Conservation (phyloP, 2,888 invertebrate genomes). For the Noctua comes region DNA sequence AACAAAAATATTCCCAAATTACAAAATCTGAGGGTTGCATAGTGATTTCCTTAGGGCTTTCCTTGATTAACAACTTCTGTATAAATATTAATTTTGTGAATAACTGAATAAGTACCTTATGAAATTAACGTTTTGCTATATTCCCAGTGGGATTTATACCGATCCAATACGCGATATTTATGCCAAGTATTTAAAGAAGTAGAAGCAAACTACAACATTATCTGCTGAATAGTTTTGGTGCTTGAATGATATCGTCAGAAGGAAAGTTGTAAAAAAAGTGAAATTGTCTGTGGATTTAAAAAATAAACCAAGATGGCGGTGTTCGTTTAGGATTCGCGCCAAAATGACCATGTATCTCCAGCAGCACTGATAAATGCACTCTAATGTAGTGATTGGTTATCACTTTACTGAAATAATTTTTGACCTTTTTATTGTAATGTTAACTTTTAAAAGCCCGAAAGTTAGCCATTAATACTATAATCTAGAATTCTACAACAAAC, state of each 20-base stretch:
- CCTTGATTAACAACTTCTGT: constrained; percentile 29
- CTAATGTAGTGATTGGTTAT: neutral
- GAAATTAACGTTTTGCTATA: constrained; percentile 8
- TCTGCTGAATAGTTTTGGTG: neutral
- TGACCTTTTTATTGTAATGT: neutral
- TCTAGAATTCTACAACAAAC: neutral
- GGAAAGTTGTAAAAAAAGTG: neutral
- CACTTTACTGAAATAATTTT: neutral
- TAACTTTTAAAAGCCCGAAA: neutral
- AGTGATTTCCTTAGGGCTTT: constrained; percentile 41
- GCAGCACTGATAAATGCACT: neutral
- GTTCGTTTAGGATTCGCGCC: neutral
- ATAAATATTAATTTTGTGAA: constrained; percentile 31
- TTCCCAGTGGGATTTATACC: neutral
- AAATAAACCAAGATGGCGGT: neutral
- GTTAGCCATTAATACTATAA: neutral
- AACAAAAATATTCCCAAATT: neutral
- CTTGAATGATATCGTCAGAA: neutral
- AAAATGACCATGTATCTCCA: neutral
- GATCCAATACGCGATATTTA: constrained; percentile 11
- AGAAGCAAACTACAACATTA: neutral
- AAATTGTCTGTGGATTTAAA: neutral
- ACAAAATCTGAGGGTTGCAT: neutral
- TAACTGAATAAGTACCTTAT: constrained; percentile 19
- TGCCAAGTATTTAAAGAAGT: neutral